These are phyloP conservation scores for Sinhomidia bicolor DNA, from an alignment of 2,888 invertebrate species.

Conservation along the genomic window DNA sequence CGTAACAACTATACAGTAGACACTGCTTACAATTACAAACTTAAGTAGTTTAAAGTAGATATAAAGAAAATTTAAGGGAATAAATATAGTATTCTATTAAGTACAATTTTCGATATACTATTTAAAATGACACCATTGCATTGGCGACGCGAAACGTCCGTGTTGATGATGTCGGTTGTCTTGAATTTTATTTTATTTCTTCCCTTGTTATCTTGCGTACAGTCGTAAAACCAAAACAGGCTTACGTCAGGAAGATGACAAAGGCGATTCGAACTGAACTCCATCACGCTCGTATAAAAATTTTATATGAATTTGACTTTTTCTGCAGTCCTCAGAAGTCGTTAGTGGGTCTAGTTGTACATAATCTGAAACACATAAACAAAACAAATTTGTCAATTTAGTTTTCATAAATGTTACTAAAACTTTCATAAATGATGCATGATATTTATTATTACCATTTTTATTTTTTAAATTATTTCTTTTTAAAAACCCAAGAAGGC, in stretches of 20 bases:
- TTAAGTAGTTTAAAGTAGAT: conserved; percentile 2
- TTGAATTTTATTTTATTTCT: not conserved
- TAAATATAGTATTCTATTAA: conserved; percentile 26
- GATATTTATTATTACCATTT: too few species aligned
- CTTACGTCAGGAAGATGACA: not conserved
- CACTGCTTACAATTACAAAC: not conserved
- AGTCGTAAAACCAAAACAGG: not conserved
- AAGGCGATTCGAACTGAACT: conserved; percentile 7
- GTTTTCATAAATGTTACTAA: too few species aligned
- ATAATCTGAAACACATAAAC: conserved; percentile 40
- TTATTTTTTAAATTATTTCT: too few species aligned
- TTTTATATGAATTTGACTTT: conserved; percentile 23
- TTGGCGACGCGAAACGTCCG: conserved; percentile 43
- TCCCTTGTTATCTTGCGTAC: conserved; percentile 13
- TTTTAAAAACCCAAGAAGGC: too few species aligned
- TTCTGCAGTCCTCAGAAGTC: conserved; percentile 21
- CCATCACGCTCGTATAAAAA: conserved; percentile 39
- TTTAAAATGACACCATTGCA: conserved; percentile 61
- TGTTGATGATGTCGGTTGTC: conserved; percentile 35
- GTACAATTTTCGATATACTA: conserved; percentile 28
- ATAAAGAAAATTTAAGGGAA: conserved; percentile 18
- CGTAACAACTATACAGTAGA: conserved; percentile 13
- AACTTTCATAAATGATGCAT: too few species aligned
- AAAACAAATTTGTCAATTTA: conserved; percentile 7
- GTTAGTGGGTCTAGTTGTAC: conserved; percentile 15